Evolutionary conservation across 2,888 invertebrate genomes (phyloP), one percentile per base, ranked within the genome.

Genomic region (Empis stercorea): DNA sequence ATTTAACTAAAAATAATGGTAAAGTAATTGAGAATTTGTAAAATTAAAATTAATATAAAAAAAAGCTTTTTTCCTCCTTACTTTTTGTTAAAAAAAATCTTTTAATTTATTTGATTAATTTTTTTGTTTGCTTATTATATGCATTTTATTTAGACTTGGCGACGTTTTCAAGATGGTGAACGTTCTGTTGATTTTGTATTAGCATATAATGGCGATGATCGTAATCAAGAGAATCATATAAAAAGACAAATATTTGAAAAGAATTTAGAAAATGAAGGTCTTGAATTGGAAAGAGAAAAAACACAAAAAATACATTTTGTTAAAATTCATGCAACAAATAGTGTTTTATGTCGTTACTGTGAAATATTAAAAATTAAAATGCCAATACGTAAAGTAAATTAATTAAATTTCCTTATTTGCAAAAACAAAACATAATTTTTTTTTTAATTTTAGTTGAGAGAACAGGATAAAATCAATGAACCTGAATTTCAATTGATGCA

Each of bases 311-410:
- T 79, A 52, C 74, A 76, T 60, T 86, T 83, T 62, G 72, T 81
- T 10, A 86, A 86, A 71, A 74, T 87, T 30, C 81, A 84, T 62
- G 84, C 82, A 1, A 81, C 86, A 0, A 70, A 71, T 59, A 80
- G 83, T 56, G 80, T 87, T 2, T 65, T 85, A 16, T 74, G 78
- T 49, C 73, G 82, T 54, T 86, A 85, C 63, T 79, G 81, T 32
- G 87, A 87, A 66, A 78, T 85, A 51, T 73, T 87, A 56, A 84
- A 85, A 65, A 72, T 87, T 32, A 76, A 83, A 61, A 75, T 87
- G 75, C 86, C 86, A 39, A 80, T 87, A 65, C 84, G 79, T 68
- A 72, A 76, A 71, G 81, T 81, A 62, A 61, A 65, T 23, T 23
- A 11, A 23, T 37, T 37, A n/a, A 44, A 9, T 7, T 16, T 38